Conservation (phyloP, 2,888 invertebrate species). For the Salticus scenicus region DNA sequence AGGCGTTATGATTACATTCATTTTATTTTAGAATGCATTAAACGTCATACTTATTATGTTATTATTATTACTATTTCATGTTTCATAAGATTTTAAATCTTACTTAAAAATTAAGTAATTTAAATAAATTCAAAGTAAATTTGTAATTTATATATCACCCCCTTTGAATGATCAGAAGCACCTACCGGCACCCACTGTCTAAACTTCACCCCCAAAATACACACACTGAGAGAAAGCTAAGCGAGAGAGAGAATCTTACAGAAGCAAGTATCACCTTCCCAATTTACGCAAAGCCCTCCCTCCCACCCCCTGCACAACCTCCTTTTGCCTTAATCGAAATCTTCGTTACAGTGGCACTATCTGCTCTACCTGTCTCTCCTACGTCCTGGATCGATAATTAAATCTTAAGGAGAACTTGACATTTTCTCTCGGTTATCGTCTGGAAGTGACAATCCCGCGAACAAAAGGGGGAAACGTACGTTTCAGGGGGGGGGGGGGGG, state of each 20-base stretch:
- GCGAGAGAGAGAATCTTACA: conserved; percentile 22
- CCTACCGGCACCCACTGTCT: conserved; percentile 45
- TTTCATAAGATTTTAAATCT: no score
- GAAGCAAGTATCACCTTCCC: conserved; percentile 56
- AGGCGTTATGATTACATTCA: no score
- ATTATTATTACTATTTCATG: no score
- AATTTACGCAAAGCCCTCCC: conserved; percentile 56
- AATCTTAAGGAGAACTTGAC: conserved; percentile 65
- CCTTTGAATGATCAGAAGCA: conserved; percentile 21
- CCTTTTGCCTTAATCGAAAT: conserved; percentile 59
- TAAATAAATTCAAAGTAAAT: neutral
- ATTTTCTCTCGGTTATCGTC: conserved; percentile 61
- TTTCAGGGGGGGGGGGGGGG: conserved; percentile 11
- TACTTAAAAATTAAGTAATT: no score
- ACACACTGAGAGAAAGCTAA: conserved; percentile 23
- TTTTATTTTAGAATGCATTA: no score
- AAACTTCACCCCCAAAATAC: conserved; percentile 63
- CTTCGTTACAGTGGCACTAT: conserved; percentile 62
- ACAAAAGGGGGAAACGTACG: conserved; percentile 21
- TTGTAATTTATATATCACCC: conserved; percentile 20
- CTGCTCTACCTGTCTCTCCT: conserved; percentile 59
- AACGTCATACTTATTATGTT: no score
- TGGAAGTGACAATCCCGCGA: conserved; percentile 50
- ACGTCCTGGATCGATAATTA: conserved; percentile 63
- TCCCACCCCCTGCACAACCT: neutral